Base-by-base conservation (phyloP, 2,113 vertebrate species). In the Eptatretus burgeri region DNA sequence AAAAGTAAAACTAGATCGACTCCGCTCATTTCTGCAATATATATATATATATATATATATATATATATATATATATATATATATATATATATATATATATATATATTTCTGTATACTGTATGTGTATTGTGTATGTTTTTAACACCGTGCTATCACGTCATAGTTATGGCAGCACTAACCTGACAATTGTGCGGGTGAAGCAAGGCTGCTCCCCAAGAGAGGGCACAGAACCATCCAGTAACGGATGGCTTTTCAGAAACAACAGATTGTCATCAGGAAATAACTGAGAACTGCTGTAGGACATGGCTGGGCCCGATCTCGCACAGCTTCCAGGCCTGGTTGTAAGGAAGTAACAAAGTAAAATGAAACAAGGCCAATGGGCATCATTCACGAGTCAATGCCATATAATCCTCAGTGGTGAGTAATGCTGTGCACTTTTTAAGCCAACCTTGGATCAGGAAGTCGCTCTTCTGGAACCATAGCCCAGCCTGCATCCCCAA, bases 241-340 rank as follows among this genome's bases (percentile, higher is more conserved):
- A 75, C 0, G 89, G 85, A 62, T 93, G 89, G 0, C 84, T 93
- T 75, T 94, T 96, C 65, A 94, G 79, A 1, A 96, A 96, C 71
- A 76, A 84, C 65, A 96, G 77, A 80, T 93, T 86, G 72, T 96
- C 89, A 9, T 96, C 88, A 0, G 89, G 88, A 67, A 96, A 83
- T 16, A 76, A 72, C 68, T 80, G 89, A 62, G 89, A 94, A 16
- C 84, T 80, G 51, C 89, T 93, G 71, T 84, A 94, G 69, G 72
- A 81, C 68, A 80, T 79, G 63, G 82, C 84, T 1, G 79, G 80
- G 63, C 82, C 84, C 1, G 80, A 80, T 16, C 78, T 69, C 0
- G 84, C 83, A 2, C 89, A 96, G 70, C 81, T 79, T 1, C 88
- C 89, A 0, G 89, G 89, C 74, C 89, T 96, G 75, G 67, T 69